Percentiles rank a stretch among this genome's conserved stretches.
Conservation (phyloP, 2,113 vertebrate species). For the Chunga burmeisteri region DNA sequence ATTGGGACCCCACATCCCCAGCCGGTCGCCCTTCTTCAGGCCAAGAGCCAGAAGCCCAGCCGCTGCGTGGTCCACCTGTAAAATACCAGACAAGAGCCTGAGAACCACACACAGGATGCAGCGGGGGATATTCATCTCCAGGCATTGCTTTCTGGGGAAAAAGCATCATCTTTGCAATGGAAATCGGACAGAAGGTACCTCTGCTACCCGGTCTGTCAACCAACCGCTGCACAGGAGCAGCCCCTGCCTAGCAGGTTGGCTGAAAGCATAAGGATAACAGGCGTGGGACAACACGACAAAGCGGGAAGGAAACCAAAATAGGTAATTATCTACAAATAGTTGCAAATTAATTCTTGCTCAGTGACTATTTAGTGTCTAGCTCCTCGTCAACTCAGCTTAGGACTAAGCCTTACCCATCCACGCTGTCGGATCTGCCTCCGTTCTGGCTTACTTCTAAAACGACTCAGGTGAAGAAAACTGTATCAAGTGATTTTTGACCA, state of each 20-base stretch:
- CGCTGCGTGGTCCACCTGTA: slow-evolving; percentile 87
- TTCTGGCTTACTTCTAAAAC: background rate
- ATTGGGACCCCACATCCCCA: slow-evolving; percentile 95
- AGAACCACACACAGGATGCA: background rate
- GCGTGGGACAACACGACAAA: background rate
- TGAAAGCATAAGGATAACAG: background rate
- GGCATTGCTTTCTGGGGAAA: background rate
- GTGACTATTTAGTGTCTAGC: background rate
- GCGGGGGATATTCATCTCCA: background rate
- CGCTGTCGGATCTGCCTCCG: background rate
- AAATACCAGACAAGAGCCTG: background rate
- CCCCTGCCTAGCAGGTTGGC: background rate
- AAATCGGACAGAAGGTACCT: background rate
- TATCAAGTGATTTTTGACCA: background rate
- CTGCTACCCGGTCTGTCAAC: background rate
- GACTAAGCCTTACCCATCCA: background rate
- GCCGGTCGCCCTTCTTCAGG: slow-evolving; percentile 85
- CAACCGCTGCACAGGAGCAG: background rate
- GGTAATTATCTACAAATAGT: background rate
- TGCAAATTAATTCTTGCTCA: background rate
- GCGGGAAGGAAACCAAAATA: background rate
- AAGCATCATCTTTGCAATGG: background rate
- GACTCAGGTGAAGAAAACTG: background rate
- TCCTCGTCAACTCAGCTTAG: background rate
- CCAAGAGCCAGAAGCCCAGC: slow-evolving; percentile 89